Base-by-base conservation (phyloP, 2,797 vertebrate genomes). In the Arrhamphus sclerolepis region DNA sequence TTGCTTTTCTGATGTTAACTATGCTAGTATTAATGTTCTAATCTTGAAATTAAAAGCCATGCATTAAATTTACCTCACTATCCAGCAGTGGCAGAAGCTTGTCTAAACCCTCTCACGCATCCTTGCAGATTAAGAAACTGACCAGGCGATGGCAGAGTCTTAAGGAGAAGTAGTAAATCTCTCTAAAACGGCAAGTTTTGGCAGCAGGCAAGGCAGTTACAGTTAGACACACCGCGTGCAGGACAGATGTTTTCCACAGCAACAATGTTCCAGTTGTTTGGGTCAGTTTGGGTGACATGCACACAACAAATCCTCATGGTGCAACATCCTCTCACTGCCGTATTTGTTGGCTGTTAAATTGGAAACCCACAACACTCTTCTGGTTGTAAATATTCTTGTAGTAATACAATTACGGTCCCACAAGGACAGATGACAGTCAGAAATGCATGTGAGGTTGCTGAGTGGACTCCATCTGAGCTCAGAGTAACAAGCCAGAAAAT, bases 161-260 rank as follows among this genome's bases (percentile, higher is more conserved):
- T 79, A 84, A 82, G 75, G 22, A 78, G 74, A n/a, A 3, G 48
- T 46, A 57, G 69, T 53, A 81, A 85, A 83, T 83, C 83, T 78
- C 67, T 67, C 38, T 46, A 38, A 58, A 70, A 55, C 1, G 19
- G 18, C 31, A 54, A 22, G 50, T 78, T 75, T 76, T 24, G 57
- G 75, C 76, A 87, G 75, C 63, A 66, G 65, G 72, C 66, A 56
- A 61, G 46, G 54, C 47, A 61, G 44, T 58, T 59, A 60, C 55
- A 62, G 51, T 81, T 61, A 56, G 70, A 66, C 42, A 56, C 42
- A 41, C 58, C 43, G 64, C 39, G 53, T 61, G 72, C 8, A 58
- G 60, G 55, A 78, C 83, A 77, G 76, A 83, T 80, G 78, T 77
- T 77, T 68, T 16, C 11, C 39, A 19, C 50, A 46, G 67, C 50